Evolutionary conservation across 2,797 vertebrate species (phyloP), one percentile per base, ranked within the genome.

Genomic region (Phyllotis vaccarum): DNA sequence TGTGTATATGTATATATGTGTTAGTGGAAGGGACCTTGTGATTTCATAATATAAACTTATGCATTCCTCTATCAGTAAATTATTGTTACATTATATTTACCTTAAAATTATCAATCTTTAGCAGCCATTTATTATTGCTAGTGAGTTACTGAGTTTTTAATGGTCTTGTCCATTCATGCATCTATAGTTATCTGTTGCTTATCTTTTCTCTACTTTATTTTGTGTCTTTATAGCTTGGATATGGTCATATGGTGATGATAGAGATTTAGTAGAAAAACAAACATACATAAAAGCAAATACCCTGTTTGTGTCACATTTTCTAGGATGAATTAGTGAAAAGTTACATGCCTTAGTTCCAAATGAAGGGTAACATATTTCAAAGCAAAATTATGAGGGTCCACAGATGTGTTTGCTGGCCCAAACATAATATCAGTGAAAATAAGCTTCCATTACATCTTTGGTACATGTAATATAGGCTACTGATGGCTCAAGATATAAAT

Each of bases 61-160:
- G 68, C 11, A 8, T 75, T 68, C 82, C 95, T 88, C 16, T 66
- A 52, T 75, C 34, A 86, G 34, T 22, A 93, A 81, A 0, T 93
- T 87, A 78, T 46, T 91, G 62, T 1, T 64, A 4, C 0, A 6
- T 79, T 78, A 64, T 37, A 92, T 62, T 19, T 2, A 21, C 21
- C 1, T 90, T 89, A 49, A 95, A 64, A 81, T 90, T 75, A 79
- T 7, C 93, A 10, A 12, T 64, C 93, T 97, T 81, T 86, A 91
- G 46, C 21, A 83, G 22, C 22, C 7, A 40, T 74, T 11, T 89
- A 54, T 91, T 90, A n/a, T 62, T 87, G 22, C 40, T 64, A 60
- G 6, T 90, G 43, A 85, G 24, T 62, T 27, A 86, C 0, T 75
- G 74, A 70, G 17, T 86, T 94, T 52, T 2, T 27, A 49, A 60